These are phyloP conservation scores for Rhea americana DNA, from an alignment of 2,113 vertebrate species.

Conservation along the genomic window DNA sequence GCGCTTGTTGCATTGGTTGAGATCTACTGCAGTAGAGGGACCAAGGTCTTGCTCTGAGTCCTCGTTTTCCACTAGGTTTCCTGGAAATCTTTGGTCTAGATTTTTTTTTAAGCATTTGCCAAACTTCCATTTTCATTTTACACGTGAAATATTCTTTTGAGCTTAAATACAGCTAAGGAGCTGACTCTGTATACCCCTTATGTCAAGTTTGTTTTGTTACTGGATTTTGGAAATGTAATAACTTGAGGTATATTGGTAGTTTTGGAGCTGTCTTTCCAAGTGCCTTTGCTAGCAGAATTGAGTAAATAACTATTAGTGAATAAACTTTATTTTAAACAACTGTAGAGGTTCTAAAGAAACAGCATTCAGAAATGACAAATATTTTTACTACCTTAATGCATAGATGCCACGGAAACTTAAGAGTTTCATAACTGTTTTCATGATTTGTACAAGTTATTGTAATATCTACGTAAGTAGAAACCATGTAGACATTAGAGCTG, in stretches of 20 bases:
- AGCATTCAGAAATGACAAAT: conserved; percentile 21
- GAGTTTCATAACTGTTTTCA: conserved; percentile 46
- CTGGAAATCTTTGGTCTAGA: background rate
- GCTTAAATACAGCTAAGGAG: background rate
- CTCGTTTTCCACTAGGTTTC: background rate
- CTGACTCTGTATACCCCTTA: background rate
- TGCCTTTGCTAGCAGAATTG: background rate
- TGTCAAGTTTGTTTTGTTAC: background rate
- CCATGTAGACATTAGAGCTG: conserved; percentile 16
- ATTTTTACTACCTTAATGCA: conserved; percentile 26
- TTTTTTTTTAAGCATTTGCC: background rate
- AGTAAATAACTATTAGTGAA: background rate
- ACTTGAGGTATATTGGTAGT: background rate
- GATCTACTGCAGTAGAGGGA: background rate
- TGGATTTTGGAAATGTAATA: background rate
- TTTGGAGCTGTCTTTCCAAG: background rate
- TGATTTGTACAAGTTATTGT: conserved; percentile 37
- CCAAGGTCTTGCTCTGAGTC: background rate
- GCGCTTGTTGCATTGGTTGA: background rate
- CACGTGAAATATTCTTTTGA: background rate
- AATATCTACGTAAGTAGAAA: conserved; percentile 47
- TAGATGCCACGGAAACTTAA: conserved; percentile 15
- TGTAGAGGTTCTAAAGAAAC: conserved; percentile 3
- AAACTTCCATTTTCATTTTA: background rate
- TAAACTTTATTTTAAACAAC: background rate